phyloP scores from a whole-genome alignment of 1,140 invertebrate genomes.

The Bombus huntii region DNA sequence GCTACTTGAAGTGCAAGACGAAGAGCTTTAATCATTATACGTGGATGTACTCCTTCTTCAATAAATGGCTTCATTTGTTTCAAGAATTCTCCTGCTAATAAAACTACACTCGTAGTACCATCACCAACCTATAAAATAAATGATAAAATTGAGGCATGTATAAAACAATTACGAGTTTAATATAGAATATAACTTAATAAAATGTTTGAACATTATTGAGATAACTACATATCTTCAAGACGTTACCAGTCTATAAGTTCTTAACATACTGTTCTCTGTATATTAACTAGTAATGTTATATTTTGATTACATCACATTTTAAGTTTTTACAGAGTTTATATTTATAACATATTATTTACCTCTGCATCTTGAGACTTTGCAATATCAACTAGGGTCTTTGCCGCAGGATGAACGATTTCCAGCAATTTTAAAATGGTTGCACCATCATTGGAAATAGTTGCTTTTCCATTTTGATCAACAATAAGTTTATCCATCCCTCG shows the following conservation, averaged over 20 bases:
- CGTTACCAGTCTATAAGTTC: constrained; percentile 74
- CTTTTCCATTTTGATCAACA: constrained; percentile 93
- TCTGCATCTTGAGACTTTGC: constrained; percentile 99
- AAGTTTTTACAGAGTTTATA: constrained; percentile 28
- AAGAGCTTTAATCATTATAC: constrained; percentile 94
- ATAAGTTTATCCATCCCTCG: constrained; percentile 99
- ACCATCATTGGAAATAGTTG: constrained; percentile 99
- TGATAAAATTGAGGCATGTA: constrained; percentile 12
- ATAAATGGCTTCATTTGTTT: constrained; percentile 97
- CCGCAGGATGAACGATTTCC: constrained; percentile 99
- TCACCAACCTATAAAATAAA: constrained; percentile 92
- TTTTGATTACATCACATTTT: constrained; percentile 22
- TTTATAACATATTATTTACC: constrained; percentile 83
- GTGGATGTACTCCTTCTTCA: constrained; percentile 98
- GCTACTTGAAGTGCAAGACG: constrained; percentile 91
- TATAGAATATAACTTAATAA: neutral
- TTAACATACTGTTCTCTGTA: constrained; percentile 65
- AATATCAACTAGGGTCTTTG: constrained; percentile 98
- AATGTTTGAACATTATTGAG: constrained; percentile 70
- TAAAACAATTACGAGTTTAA: neutral
- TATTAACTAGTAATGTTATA: constrained; percentile 29
- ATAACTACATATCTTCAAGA: constrained; percentile 65
- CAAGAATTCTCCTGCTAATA: constrained; percentile 97
- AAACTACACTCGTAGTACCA: constrained; percentile 98
- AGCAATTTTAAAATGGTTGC: constrained; percentile 99